phyloP scores from a whole-genome alignment of 2,797 vertebrate species.

The Syndactyla subalaris region DNA sequence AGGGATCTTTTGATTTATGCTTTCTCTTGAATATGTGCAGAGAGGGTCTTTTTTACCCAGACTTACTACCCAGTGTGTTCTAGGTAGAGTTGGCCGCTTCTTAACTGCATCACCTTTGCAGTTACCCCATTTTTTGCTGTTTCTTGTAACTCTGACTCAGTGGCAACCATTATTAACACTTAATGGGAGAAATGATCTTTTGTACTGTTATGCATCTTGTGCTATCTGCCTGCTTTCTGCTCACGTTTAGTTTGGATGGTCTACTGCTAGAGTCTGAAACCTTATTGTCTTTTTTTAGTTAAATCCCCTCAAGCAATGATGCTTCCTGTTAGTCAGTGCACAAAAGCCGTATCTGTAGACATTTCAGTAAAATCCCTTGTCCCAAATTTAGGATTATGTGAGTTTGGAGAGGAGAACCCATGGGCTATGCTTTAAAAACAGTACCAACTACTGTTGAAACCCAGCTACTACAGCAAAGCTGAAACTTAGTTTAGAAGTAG shows the following conservation, averaged over 20 bases:
- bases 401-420: background rate
- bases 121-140: background rate
- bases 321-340: background rate
- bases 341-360: background rate
- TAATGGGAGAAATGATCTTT: background rate
- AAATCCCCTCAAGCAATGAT: background rate
- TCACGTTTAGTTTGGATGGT: background rate
- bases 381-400: background rate
- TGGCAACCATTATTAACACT: background rate
- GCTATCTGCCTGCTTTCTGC: background rate
- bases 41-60: background rate
- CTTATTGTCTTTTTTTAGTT: background rate
- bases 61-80: background rate
- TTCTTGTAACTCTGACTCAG: background rate
- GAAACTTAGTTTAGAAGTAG: background rate
- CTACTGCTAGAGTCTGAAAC: background rate
- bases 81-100: background rate
- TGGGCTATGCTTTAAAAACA: background rate
- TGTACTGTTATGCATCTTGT: background rate
- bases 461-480: background rate
- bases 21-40: background rate
- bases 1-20: background rate
- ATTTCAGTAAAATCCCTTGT: background rate
- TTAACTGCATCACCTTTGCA: background rate
- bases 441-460: background rate